Conservation (phyloP, 2,888 invertebrate species). For the Plagiodera versicolora region DNA sequence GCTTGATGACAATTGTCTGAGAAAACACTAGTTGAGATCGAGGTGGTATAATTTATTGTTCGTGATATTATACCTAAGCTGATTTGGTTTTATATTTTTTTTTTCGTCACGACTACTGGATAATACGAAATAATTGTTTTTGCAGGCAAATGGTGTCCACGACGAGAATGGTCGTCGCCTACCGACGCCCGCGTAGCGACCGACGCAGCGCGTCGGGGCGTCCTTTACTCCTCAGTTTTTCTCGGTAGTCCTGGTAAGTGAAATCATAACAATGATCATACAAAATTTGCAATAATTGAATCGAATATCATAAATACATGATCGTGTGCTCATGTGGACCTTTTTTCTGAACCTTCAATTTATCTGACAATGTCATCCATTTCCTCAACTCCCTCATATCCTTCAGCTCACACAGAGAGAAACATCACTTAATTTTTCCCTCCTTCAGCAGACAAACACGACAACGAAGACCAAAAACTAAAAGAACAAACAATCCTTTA, state of each 20-base stretch:
- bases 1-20: background rate
- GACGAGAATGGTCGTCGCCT: conserved; percentile 76
- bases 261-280: background rate
- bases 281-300: too few relatives aligned
- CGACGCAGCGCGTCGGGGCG: conserved; percentile 79
- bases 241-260: conserved; percentile 86
- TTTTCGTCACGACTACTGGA: too few relatives aligned
- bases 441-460: conserved; percentile 8
- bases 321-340: too few relatives aligned
- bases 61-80: too few relatives aligned
- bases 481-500: conserved; percentile 19
- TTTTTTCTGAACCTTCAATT: too few relatives aligned
- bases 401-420: background rate
- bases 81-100: too few relatives aligned
- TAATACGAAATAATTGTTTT: too few relatives aligned
- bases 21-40: too few relatives aligned
- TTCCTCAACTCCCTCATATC: background rate
- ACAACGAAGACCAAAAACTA: conserved; percentile 7
- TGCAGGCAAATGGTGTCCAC: conserved; percentile 89
- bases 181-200: conserved; percentile 71
- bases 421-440: background rate
- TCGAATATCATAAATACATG: too few relatives aligned
- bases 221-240: conserved; percentile 88
- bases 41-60: too few relatives aligned
- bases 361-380: background rate